A percentile compares a stretch with the other conserved stretches of the same genome.
phyloP scores from a whole-genome alignment of 2,797 vertebrate species.

The Hozukius guyotensis region DNA sequence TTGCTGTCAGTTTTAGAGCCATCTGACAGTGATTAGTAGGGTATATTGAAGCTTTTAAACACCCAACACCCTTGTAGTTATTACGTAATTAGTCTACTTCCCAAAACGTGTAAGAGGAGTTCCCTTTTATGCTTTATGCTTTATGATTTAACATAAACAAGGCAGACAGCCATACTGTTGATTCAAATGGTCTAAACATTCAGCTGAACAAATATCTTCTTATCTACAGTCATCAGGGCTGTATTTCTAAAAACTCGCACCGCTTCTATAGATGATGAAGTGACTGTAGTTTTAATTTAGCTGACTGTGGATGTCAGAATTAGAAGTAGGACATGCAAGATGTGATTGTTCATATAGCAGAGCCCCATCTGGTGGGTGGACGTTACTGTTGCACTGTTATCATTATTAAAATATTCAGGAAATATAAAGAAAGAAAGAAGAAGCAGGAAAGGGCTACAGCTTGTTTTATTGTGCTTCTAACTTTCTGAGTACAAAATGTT shows the following conservation, averaged over 20 bases:
- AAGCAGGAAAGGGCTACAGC: too few relatives aligned
- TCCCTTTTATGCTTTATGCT: neutral
- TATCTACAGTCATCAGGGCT: neutral
- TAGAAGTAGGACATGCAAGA: neutral
- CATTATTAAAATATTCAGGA: neutral
- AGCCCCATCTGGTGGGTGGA: conserved; percentile 75
- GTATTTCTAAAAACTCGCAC: neutral
- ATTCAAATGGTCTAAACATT: neutral
- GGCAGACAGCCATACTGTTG: neutral
- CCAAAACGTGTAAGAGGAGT: neutral
- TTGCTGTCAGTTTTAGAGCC: neutral
- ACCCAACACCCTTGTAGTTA: neutral
- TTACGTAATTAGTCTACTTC: neutral
- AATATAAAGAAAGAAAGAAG: neutral
- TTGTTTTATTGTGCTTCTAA: neutral
- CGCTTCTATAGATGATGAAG: neutral
- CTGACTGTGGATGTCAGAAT: neutral
- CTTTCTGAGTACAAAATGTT: neutral
- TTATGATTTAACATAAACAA: neutral
- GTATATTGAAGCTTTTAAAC: neutral
- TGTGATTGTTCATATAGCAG: conserved; percentile 34
- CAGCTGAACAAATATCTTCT: neutral
- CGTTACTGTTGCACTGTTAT: conserved; percentile 37
- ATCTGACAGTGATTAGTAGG: neutral
- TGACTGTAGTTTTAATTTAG: neutral